Evolutionary conservation across 2,888 invertebrate genomes (phyloP).

Genomic region (Tanypteryx hageni): DNA sequence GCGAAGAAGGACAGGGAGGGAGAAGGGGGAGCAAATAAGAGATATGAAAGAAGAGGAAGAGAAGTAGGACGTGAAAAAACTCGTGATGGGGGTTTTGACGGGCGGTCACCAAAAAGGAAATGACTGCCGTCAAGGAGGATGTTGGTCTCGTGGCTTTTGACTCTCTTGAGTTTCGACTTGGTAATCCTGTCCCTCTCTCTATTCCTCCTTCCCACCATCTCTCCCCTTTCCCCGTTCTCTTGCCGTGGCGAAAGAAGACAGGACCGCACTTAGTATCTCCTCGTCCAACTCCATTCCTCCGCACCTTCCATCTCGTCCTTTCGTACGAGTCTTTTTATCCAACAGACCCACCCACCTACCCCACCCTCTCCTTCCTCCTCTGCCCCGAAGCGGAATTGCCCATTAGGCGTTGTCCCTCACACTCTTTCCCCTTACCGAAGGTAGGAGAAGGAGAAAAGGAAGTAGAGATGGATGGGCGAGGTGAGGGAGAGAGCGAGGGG

Average conservation of each 20-base stretch:
- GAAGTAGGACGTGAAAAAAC: background rate
- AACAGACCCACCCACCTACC: background rate
- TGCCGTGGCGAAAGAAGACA: background rate
- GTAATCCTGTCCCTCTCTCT: constrained; percentile 25
- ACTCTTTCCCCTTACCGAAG: background rate
- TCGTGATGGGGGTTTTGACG: background rate
- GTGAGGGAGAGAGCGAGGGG: background rate
- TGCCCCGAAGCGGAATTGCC: constrained; percentile 48
- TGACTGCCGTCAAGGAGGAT: background rate
- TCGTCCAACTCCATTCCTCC: background rate
- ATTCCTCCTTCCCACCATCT: background rate
- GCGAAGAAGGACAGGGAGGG: background rate
- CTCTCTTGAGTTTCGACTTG: background rate
- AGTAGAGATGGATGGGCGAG: background rate
- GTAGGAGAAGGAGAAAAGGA: background rate
- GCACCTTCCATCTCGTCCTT: background rate
- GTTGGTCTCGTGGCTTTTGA: constrained; percentile 29
- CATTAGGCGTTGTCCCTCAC: constrained; percentile 58
- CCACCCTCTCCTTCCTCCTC: background rate
- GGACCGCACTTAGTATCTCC: constrained; percentile 57
- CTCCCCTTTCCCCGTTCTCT: background rate
- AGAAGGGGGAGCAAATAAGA: background rate
- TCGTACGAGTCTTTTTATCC: background rate
- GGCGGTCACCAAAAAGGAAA: constrained; percentile 20
- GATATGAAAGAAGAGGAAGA: background rate